These are phyloP conservation scores for Rhea americana DNA, from an alignment of 2,113 vertebrate genomes.

Conservation along the genomic window DNA sequence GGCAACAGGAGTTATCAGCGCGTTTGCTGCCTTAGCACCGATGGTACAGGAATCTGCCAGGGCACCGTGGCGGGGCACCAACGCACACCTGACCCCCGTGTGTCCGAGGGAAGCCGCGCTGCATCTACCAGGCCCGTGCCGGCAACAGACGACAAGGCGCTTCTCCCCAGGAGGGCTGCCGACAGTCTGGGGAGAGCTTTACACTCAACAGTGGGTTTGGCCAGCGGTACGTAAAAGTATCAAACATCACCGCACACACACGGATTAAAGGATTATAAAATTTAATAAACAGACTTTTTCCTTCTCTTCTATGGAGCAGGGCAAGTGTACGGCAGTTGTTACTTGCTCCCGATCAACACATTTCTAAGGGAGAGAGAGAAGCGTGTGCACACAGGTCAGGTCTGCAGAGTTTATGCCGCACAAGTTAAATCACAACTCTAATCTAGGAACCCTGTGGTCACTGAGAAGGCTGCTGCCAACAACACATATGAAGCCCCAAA, in stretches of 20 bases:
- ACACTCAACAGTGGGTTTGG: fast-evolving
- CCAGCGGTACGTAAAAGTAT: neutral
- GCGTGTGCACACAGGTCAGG: neutral
- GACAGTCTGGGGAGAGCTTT: neutral
- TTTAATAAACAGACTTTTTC: neutral
- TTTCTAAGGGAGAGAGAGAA: neutral
- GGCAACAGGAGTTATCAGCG: neutral
- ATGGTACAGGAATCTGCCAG: fast-evolving
- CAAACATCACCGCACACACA: fast-evolving
- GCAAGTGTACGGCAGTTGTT: neutral
- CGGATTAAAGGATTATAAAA: neutral
- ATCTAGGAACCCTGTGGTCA: neutral
- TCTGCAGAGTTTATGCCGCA: neutral
- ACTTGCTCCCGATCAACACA: neutral
- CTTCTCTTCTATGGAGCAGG: neutral
- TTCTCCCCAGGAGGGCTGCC: neutral
- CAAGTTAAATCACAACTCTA: neutral
- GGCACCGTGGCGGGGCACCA: neutral
- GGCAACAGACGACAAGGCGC: fast-evolving
- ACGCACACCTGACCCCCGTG: neutral
- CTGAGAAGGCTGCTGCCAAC: neutral
- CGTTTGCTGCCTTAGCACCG: fast-evolving
- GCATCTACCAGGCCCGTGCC: neutral
- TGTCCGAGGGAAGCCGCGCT: neutral
- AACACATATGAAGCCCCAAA: neutral